Evolutionary conservation across 2,797 vertebrate genomes (phyloP).

Genomic region (Microcaecilia unicolor): DNA sequence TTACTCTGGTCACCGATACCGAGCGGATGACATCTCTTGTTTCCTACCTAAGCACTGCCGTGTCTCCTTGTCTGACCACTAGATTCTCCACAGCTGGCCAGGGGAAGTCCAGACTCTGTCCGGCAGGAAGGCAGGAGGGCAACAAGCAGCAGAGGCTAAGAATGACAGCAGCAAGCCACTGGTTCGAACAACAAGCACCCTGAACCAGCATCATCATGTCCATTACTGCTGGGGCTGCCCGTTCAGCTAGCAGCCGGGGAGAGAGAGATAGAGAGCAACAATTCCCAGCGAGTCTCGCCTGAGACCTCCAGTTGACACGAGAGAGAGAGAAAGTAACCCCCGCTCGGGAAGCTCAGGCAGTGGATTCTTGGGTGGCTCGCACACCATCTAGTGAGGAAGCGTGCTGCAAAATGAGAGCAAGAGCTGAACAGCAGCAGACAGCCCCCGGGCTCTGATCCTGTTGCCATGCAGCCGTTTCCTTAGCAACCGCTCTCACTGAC

Average conservation of each 20-base stretch:
- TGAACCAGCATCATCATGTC: conserved; percentile 84
- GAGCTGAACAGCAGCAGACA: conserved; percentile 67
- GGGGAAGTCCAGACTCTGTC: conserved; percentile 85
- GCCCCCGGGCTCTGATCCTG: conserved; percentile 88
- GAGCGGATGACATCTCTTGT: not conserved
- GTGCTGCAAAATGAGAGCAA: conserved; percentile 75
- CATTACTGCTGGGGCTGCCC: conserved; percentile 69
- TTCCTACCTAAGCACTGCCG: conserved; percentile 87
- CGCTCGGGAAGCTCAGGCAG: too few species aligned
- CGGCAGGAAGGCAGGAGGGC: conserved; percentile 83
- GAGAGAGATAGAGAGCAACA: too few species aligned
- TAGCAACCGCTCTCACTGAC: conserved; percentile 88
- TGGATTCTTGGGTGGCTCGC: conserved; percentile 79
- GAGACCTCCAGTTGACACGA: too few species aligned
- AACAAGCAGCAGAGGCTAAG: conserved; percentile 90
- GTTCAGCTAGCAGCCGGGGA: conserved; percentile 29
- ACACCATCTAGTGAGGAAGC: conserved; percentile 88
- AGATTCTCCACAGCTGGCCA: conserved; percentile 75
- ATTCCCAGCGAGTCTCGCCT: conserved; percentile 2
- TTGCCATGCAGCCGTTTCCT: conserved; percentile 98
- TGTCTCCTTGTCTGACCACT: conserved; percentile 94
- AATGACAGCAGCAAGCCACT: conserved; percentile 83
- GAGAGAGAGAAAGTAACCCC: too few species aligned
- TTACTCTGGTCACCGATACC: too few species aligned
- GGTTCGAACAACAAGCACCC: conserved; percentile 90